Evolutionary conservation across 2,888 invertebrate species (phyloP), one percentile per base, ranked within the genome.

Genomic region (Ectropis crepuscularia): DNA sequence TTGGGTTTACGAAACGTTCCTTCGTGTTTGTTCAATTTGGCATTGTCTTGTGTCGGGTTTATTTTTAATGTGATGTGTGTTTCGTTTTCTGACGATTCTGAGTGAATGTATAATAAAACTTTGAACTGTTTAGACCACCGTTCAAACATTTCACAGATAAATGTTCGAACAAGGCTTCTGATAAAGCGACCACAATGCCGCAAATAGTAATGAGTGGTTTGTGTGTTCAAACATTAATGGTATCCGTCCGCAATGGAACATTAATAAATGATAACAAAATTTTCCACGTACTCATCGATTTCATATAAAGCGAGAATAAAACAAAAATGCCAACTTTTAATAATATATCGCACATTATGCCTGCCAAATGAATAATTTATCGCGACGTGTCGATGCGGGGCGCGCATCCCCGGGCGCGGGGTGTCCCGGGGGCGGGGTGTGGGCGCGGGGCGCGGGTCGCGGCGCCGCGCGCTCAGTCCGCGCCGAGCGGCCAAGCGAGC

Each of bases 281-380:
- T 74, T 74, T 74, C 69, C 74, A 75, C 73, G 70, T 69, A 74
- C 72, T 73, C 75, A 85, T 83, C 78, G 83, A 88, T 88, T 86
- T 82, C 78, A 81, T 82, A 79, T 67, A 67, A 61, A 74, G 76
- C 73, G 75, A 81, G 83, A 83, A 84, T 83, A 84, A 83, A 79
- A 88, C 87, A 88, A 89, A 90, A 92, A 91, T 90, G 88, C 82
- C 85, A 90, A 91, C 86, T 90, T 91, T 92, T 91, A 92, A 92
- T 92, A 92, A 92, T 92, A 89, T 87, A 92, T 91, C 83, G 88
- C 89, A 90, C 91, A 92, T 92, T 90, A 91, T 90, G 89, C 86
- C 88, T 83, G 89, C 83, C 88, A 89, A 88, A 90, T 91, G 92
- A 92, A 92, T 92, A 88, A 92, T 92, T 91, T 90, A 92, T 90